Percentiles rank a stretch among this genome's conserved stretches.
Conservation (phyloP, 2,113 vertebrate genomes). For the Archilochus colubris region DNA sequence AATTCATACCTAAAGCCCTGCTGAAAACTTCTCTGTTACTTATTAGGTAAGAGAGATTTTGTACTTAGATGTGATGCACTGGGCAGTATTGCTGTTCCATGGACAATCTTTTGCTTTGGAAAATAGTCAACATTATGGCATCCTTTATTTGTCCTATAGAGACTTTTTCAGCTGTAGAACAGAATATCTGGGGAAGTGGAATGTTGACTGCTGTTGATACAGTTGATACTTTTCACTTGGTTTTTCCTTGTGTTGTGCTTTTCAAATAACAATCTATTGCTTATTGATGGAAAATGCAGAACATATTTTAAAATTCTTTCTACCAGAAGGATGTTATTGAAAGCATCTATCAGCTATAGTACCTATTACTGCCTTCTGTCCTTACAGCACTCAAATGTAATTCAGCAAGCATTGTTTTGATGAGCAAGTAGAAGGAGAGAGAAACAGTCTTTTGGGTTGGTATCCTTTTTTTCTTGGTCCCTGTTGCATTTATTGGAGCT, state of each 20-base stretch:
- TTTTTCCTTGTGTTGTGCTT: neutral
- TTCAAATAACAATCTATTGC: neutral
- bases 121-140: neutral
- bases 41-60: neutral
- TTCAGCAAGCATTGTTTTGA: neutral
- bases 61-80: neutral
- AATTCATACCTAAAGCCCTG: neutral
- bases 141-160: neutral
- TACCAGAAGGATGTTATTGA: neutral
- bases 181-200: neutral
- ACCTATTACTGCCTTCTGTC: neutral
- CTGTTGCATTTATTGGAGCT: neutral
- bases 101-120: neutral
- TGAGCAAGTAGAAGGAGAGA: neutral
- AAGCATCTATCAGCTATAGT: neutral
- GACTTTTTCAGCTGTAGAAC: neutral
- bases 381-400: neutral
- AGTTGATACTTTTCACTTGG: neutral
- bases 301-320: neutral
- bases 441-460: neutral
- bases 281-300: neutral
- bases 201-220: neutral
- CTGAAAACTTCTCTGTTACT: neutral
- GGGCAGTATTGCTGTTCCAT: neutral
- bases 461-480: neutral